Percentiles rank a stretch among this genome's conserved stretches.
phyloP scores from a whole-genome alignment of 2,888 invertebrate species.

The Eupithecia insigniata region DNA sequence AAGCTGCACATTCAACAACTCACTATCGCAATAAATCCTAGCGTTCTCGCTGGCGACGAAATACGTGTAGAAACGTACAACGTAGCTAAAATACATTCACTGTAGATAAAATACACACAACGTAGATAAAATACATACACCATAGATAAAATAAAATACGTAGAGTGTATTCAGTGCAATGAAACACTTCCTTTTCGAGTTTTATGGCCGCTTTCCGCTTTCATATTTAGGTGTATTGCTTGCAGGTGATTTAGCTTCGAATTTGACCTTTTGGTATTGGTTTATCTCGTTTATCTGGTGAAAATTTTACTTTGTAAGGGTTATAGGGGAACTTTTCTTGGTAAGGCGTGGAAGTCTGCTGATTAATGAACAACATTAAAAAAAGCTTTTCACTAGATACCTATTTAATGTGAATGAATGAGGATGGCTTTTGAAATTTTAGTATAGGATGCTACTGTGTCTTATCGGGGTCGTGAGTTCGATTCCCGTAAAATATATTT shows the following conservation, averaged over 20 bases:
- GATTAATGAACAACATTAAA: too few species aligned
- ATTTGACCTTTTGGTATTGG: neutral
- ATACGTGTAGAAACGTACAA: neutral
- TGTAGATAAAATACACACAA: neutral
- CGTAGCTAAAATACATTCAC: neutral
- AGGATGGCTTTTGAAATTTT: too few species aligned
- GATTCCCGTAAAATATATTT: too few species aligned
- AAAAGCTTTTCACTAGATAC: too few species aligned
- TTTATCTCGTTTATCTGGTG: neutral
- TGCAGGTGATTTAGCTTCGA: neutral
- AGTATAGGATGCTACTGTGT: too few species aligned
- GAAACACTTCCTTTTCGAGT: neutral
- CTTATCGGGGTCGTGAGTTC: too few species aligned
- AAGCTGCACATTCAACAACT: neutral
- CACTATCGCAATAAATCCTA: neutral
- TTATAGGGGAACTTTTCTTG: neutral
- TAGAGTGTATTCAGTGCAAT: neutral
- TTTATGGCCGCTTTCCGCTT: neutral
- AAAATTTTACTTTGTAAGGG: neutral
- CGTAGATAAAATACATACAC: too few species aligned
- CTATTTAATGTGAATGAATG: too few species aligned
- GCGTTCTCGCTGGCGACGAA: neutral
- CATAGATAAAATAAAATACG: neutral
- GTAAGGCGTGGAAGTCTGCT: too few species aligned
- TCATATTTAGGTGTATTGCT: neutral